Percentiles rank a stretch among this genome's conserved stretches.
phyloP scores from a whole-genome alignment of 2,888 invertebrate species.

The Bursaphelenchus okinawaensis region DNA sequence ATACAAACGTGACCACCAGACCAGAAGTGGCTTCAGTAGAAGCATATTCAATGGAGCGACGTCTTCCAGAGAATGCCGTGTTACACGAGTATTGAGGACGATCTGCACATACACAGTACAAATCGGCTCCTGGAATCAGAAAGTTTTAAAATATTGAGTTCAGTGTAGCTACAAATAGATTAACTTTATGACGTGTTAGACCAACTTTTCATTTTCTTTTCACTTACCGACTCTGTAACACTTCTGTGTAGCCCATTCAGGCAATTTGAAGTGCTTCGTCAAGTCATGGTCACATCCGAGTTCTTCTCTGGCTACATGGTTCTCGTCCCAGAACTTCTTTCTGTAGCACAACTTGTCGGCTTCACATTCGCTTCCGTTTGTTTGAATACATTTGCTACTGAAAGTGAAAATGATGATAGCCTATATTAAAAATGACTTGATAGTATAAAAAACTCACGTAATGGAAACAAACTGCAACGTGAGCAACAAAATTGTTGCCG shows the following conservation, averaged over 20 bases:
- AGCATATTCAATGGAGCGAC: neutral
- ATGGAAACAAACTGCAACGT: too few relatives aligned
- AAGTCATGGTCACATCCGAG: neutral
- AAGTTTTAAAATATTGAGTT: too few relatives aligned
- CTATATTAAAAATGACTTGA: too few relatives aligned
- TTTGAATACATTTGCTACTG: neutral
- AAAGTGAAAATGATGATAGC: too few relatives aligned
- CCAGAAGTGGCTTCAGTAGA: neutral
- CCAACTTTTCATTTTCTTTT: too few relatives aligned
- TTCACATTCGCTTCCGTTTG: neutral
- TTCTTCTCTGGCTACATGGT: neutral
- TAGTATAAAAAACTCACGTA: too few relatives aligned
- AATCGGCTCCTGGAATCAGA: neutral
- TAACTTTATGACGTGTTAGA: too few relatives aligned
- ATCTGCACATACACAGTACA: neutral
- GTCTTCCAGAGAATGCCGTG: neutral
- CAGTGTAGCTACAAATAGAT: too few relatives aligned
- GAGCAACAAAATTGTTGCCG: too few relatives aligned
- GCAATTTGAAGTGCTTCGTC: neutral
- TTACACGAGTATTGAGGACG: neutral
- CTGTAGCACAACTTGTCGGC: neutral
- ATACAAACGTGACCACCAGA: neutral
- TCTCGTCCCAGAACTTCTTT: neutral
- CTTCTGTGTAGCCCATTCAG: neutral
- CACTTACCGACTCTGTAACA: neutral